Evolutionary conservation across 2,797 vertebrate genomes (phyloP).

Genomic region (Prionace glauca): DNA sequence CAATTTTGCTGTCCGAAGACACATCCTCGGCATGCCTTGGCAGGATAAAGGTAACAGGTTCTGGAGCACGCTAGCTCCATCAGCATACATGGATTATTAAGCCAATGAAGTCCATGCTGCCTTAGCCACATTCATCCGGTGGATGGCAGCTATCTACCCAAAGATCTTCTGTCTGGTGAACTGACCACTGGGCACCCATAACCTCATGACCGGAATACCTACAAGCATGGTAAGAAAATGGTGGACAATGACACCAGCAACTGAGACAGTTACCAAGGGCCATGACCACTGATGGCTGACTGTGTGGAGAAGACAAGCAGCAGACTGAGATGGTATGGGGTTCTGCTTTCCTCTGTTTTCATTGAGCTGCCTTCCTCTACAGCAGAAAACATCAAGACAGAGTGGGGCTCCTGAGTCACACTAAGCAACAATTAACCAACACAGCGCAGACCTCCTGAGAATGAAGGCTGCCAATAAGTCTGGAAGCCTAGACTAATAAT

Average conservation of each 20-base stretch:
- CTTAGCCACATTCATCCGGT: too few relatives aligned
- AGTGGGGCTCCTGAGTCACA: background rate
- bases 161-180: background rate
- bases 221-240: background rate
- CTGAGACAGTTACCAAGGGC: too few relatives aligned
- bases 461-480: background rate
- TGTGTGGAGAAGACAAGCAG: background rate
- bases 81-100: too few relatives aligned
- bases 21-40: too few relatives aligned
- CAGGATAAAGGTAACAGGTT: too few relatives aligned
- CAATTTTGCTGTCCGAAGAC: too few relatives aligned
- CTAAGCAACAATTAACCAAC: too few relatives aligned
- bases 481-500: background rate
- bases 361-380: background rate
- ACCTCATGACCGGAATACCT: background rate
- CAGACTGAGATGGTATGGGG: background rate
- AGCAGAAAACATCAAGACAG: background rate
- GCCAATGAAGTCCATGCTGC: too few relatives aligned
- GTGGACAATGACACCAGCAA: too few relatives aligned
- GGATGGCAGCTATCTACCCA: background rate
- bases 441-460: background rate
- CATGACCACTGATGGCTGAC: background rate
- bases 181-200: background rate
- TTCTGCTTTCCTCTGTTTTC: too few relatives aligned
- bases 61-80: too few relatives aligned